These are phyloP conservation scores for Phodopus roborovskii DNA, from an alignment of 2,113 vertebrate genomes.

Conservation along the genomic window DNA sequence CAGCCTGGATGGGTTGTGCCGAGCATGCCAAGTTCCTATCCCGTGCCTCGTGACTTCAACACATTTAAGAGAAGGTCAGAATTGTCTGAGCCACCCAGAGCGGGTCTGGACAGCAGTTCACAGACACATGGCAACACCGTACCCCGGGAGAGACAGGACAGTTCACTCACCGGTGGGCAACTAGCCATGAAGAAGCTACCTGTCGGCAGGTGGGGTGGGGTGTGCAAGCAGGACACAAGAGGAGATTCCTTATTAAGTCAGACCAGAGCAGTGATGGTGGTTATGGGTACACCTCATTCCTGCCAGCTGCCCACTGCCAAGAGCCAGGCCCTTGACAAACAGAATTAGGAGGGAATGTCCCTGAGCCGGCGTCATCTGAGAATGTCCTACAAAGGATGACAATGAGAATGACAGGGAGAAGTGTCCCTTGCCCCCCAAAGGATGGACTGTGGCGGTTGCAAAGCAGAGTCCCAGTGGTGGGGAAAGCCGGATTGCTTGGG, in stretches of 20 bases:
- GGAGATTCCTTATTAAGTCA: not conserved
- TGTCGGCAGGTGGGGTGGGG: not conserved
- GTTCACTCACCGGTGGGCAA: slow-evolving; percentile 1
- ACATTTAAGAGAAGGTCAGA: not conserved
- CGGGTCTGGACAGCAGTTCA: not conserved
- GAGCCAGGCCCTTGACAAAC: not conserved
- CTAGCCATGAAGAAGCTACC: not conserved
- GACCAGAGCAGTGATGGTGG: not conserved
- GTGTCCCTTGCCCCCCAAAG: not conserved
- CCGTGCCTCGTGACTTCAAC: not conserved
- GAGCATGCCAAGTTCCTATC: fast-evolving
- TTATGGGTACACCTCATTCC: fast-evolving
- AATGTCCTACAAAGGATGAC: not conserved
- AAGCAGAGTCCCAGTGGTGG: no score
- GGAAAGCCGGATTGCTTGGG: not conserved
- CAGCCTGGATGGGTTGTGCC: not conserved
- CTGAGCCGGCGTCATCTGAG: not conserved
- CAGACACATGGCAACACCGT: not conserved
- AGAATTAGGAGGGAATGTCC: not conserved
- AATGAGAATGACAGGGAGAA: not conserved
- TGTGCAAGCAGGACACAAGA: no score
- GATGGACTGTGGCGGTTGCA: not conserved
- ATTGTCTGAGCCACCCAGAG: not conserved
- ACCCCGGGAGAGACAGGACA: slow-evolving; percentile 61
- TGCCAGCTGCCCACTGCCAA: fast-evolving